Evolutionary conservation across 2,888 invertebrate genomes (phyloP).

Genomic region (Apoderus coryli): DNA sequence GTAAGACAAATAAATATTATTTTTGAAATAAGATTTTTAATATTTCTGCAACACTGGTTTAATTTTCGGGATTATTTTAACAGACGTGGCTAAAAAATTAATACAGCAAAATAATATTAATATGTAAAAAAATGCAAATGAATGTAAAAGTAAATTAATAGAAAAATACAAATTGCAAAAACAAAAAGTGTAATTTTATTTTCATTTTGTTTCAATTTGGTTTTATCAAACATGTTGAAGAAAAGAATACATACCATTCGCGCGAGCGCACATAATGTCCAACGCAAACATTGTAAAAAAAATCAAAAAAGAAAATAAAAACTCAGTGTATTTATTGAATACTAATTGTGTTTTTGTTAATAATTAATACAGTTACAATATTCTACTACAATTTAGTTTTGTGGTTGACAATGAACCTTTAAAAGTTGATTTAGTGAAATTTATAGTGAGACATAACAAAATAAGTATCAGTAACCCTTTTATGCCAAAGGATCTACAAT

Average conservation of each 20-base stretch:
- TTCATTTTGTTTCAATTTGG: no score
- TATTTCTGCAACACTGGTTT: conserved; percentile 32
- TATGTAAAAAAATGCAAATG: conserved; percentile 14
- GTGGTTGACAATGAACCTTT: no score
- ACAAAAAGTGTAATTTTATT: conserved; percentile 13
- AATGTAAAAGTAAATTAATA: conserved; percentile 9
- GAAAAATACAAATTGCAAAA: conserved; percentile 10
- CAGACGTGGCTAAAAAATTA: conserved; percentile 27
- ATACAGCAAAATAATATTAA: no score
- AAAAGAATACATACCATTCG: conserved; percentile 34
- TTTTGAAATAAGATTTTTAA: no score
- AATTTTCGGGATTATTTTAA: conserved; percentile 31
- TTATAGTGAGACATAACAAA: no score
- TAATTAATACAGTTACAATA: no score
- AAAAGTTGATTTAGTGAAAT: no score
- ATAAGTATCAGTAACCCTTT: no score
- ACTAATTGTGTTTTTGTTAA: conserved; percentile 27
- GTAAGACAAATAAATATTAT: no score
- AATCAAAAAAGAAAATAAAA: conserved; percentile 33
- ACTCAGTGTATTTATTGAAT: conserved; percentile 34
- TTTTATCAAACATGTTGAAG: no score
- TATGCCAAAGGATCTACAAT: no score
- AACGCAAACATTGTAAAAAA: conserved; percentile 35
- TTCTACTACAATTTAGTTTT: no score
- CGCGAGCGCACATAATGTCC: conserved; percentile 31